Evolutionary conservation across 1,140 invertebrate genomes (phyloP).

Genomic region (Cydia strobilella): DNA sequence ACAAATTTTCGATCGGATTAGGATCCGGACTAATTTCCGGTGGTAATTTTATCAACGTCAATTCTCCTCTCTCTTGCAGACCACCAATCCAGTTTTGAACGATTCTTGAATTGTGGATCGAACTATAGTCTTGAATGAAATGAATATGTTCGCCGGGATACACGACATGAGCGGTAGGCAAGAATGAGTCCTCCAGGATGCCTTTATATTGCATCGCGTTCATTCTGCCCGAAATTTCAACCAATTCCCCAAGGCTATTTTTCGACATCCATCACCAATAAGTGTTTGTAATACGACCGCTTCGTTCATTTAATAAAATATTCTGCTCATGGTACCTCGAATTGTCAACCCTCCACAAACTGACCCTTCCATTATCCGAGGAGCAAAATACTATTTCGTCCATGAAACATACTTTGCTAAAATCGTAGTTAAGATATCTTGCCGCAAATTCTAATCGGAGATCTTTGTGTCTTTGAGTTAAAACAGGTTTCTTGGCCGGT

Average conservation of each 20-base stretch:
- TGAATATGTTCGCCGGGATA: neutral
- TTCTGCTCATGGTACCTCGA: neutral
- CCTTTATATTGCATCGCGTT: neutral
- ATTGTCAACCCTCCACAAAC: neutral
- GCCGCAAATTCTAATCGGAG: neutral
- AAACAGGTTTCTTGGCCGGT: neutral
- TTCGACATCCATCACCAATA: neutral
- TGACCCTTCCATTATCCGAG: neutral
- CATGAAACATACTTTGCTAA: neutral
- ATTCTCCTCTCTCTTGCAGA: neutral
- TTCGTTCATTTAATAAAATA: neutral
- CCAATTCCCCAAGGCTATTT: neutral
- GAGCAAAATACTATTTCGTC: neutral
- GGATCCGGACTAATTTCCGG: neutral
- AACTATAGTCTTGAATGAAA: constrained; percentile 1
- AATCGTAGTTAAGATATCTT: constrained; percentile 5
- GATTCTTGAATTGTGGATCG: neutral
- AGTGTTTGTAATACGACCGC: neutral
- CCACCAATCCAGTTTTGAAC: neutral
- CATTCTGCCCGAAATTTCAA: neutral
- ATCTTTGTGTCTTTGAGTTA: neutral
- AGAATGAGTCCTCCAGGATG: neutral
- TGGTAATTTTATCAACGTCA: constrained; percentile 1
- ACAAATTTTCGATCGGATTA: neutral
- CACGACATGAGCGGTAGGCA: neutral